Conservation (phyloP, 2,888 invertebrate genomes). For the Melanchra persicariae region DNA sequence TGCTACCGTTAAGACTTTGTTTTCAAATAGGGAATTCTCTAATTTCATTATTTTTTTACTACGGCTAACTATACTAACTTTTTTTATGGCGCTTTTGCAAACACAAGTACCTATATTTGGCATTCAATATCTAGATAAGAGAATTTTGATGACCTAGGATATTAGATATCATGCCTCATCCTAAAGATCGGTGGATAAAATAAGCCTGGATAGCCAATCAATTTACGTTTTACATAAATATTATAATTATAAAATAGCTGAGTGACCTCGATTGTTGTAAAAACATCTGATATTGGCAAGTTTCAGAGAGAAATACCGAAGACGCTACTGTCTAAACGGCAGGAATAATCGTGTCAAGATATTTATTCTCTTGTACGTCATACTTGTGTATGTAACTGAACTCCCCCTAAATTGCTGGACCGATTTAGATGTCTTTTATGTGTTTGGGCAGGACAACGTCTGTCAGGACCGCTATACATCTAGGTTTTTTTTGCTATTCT, state of each 20-base stretch:
- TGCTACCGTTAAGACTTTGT: too few relatives aligned
- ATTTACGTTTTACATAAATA: background rate
- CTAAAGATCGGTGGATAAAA: constrained; percentile 9
- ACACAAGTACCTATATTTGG: background rate
- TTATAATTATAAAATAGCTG: background rate
- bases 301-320: background rate
- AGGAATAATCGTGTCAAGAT: too few relatives aligned
- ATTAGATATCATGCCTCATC: background rate
- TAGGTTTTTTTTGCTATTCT: too few relatives aligned
- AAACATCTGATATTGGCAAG: background rate
- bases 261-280: background rate
- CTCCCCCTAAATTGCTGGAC: too few relatives aligned
- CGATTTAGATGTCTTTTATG: too few relatives aligned
- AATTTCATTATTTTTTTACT: background rate
- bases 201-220: background rate
- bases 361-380: too few relatives aligned
- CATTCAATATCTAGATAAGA: background rate
- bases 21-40: background rate
- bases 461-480: too few relatives aligned
- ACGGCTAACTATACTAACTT: background rate
- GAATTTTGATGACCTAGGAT: background rate
- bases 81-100: background rate
- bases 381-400: too few relatives aligned
- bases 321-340: too few relatives aligned
- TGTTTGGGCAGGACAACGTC: too few relatives aligned